A percentile compares a stretch with the other conserved stretches of the same genome.
phyloP scores from a whole-genome alignment of 2,797 vertebrate species.

The Chloroceryle amazona region DNA sequence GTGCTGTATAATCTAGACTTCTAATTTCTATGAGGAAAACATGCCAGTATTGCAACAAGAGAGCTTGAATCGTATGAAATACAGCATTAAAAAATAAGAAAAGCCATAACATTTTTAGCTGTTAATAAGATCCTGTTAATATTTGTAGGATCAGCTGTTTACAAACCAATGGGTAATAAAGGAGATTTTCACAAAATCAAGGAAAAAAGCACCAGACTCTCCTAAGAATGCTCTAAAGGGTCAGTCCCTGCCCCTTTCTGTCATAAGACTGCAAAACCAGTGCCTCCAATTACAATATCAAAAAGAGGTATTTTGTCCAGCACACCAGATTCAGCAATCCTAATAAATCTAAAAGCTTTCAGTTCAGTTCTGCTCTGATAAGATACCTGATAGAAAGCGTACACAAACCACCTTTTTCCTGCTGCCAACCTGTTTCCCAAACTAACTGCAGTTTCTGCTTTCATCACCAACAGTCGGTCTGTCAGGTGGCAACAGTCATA shows the following conservation, averaged over 20 bases:
- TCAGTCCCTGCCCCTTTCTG: neutral
- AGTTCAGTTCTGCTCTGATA: neutral
- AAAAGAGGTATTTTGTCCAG: neutral
- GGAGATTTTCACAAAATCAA: neutral
- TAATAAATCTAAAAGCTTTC: neutral
- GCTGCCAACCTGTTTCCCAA: neutral
- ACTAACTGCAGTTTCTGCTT: neutral
- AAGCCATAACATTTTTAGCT: neutral
- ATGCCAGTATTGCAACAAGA: neutral
- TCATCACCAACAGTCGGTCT: neutral
- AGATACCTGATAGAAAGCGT: neutral
- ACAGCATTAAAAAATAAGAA: neutral
- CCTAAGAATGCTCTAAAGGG: neutral
- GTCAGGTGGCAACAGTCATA: neutral
- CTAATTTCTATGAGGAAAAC: neutral
- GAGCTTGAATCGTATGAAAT: neutral
- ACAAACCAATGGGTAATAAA: neutral
- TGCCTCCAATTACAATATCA: neutral
- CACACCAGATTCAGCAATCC: neutral
- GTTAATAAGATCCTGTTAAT: neutral
- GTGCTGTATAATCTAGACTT: neutral
- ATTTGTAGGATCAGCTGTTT: neutral
- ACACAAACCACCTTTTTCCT: neutral
- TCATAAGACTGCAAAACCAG: neutral
- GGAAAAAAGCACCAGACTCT: neutral